A percentile compares a stretch with the other conserved stretches of the same genome.
These are phyloP conservation scores for Cryptoblepharus egeriae DNA, from an alignment of 2,797 vertebrate genomes.

Conservation along the genomic window DNA sequence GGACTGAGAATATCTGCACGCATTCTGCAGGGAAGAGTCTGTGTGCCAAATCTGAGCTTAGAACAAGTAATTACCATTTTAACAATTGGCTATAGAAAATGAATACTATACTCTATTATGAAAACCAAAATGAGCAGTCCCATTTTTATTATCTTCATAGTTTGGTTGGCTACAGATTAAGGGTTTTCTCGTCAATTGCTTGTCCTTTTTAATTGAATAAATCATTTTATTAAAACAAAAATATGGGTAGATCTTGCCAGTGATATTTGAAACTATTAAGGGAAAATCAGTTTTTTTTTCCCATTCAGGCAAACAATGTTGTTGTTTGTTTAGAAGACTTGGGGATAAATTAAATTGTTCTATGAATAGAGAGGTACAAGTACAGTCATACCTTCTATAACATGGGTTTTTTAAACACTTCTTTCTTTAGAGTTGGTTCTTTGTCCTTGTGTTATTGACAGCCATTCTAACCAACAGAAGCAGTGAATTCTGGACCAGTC, in stretches of 20 bases:
- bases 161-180: background rate
- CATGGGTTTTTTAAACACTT: too few species aligned
- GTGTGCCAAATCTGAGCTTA: conserved; percentile 19
- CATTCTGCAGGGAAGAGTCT: conserved; percentile 10
- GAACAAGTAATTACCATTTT: conserved; percentile 8
- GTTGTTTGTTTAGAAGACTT: background rate
- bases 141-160: conserved; percentile 1
- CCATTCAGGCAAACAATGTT: background rate
- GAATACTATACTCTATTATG: conserved; percentile 13
- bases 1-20: conserved; percentile 30
- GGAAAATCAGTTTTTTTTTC: background rate
- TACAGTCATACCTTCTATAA: background rate
- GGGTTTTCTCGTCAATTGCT: background rate
- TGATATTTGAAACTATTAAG: background rate
- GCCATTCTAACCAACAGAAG: too few species aligned
- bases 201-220: background rate
- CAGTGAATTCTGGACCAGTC: too few species aligned
- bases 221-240: conserved; percentile 1
- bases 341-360: background rate
- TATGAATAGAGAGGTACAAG: background rate
- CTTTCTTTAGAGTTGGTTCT: too few species aligned
- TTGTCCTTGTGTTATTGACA: too few species aligned
- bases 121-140: conserved; percentile 2
- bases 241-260: background rate
- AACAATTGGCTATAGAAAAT: conserved; percentile 2